Evolutionary conservation across 2,797 vertebrate genomes (phyloP), one percentile per base, ranked within the genome.

Genomic region (Periparus ater): DNA sequence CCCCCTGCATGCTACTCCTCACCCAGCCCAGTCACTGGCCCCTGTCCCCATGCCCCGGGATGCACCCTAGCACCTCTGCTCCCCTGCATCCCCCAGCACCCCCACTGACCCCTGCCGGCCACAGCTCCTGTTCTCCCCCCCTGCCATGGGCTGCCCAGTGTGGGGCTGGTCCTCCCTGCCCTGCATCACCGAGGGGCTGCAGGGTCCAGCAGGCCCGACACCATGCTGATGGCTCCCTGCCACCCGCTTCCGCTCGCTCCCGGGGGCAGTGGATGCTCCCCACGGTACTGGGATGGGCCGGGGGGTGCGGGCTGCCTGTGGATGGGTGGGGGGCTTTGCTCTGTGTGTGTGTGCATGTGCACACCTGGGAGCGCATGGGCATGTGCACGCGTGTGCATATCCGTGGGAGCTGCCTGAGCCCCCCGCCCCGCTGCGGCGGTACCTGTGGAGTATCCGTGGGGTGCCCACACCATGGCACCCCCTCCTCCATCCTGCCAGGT

Each of bases 1-100:
- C 71, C 75, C 12, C 2, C 63, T 95, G 96, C 96, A 95, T 96
- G 94, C 78, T 47, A 63, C 63, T 81, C 87, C 81, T 63, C 3
- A 8, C 76, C 71, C 73, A 85, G 61, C 57, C 66, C 10, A 1
- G 81, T 75, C 61, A 22, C 20, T 5, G 63, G 9, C 18, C 55
- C 32, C 25, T 7, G 10, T 44, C 22, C 61, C 45, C 2, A 5
- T 44, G 42, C 12, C 71, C 71, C 2, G 0, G 38, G 83, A 73
- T 76, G 42, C 4, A 34, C 70, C 25, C 17, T 16, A 42, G 23
- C 2, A 1, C 54, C 48, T n/a, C 57, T 30, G 55, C 75, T 47
- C 34, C 72, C 3, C 8, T 11, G 17, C 21, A 13, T 17, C 36
- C 34, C 38, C 22, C 79, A 26, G 23, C 72, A 50, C 30, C 27